Evolutionary conservation across 2,113 vertebrate genomes (phyloP).

Genomic region (Corydoras sp.): DNA sequence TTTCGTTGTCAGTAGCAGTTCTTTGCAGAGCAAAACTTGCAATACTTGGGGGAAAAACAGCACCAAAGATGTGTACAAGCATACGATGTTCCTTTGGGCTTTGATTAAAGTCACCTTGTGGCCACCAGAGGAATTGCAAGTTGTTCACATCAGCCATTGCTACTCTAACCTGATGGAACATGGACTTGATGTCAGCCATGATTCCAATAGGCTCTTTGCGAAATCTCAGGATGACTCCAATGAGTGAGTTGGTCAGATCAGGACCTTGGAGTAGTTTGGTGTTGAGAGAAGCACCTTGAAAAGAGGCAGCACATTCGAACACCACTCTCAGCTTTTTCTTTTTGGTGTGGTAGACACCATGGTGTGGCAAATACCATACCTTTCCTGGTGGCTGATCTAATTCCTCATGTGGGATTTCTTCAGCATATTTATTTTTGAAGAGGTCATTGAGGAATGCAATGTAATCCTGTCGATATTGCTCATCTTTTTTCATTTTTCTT

Average conservation of each 20-base stretch:
- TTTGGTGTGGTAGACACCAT: too few species aligned
- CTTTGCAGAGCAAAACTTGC: background rate
- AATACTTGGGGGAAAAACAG: background rate
- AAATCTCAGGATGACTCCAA: conserved; percentile 31
- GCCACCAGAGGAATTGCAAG: conserved; percentile 35
- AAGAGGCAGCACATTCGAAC: background rate
- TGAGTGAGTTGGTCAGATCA: conserved; percentile 25
- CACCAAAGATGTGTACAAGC: conserved; percentile 13
- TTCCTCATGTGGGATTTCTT: background rate
- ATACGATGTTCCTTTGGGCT: conserved; percentile 12
- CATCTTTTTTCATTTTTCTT: background rate
- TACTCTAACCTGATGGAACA: conserved; percentile 30
- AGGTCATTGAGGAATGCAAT: background rate
- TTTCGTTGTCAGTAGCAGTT: background rate
- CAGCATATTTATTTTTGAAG: conserved; percentile 1
- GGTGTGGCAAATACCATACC: too few species aligned
- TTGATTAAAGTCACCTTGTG: conserved; percentile 3
- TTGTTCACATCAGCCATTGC: background rate
- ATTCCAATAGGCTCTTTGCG: conserved; percentile 8
- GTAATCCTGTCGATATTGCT: background rate
- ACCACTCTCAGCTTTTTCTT: too few species aligned
- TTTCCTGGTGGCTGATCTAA: too few species aligned
- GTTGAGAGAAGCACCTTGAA: background rate
- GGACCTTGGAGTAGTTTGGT: conserved; percentile 15
- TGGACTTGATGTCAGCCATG: conserved; percentile 20